Evolutionary conservation across 2,113 vertebrate species (phyloP), one percentile per base, ranked within the genome.

Genomic region (Percopsis transmontana): DNA sequence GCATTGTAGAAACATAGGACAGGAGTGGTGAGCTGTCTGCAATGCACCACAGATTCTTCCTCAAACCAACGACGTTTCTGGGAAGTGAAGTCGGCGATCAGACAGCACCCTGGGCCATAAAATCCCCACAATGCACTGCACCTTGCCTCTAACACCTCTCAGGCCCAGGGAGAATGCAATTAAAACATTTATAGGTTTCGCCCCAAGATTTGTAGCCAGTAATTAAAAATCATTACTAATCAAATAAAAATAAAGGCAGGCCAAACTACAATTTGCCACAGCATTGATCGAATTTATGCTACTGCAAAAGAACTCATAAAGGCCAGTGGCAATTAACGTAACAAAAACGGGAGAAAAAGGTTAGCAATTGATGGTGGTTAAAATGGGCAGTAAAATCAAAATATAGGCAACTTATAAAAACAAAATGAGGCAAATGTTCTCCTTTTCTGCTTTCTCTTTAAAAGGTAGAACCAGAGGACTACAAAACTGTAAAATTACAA

Each of bases 171-270:
- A 78, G 76, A 84, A 81, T 59, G 83, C 85, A 87, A 90, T 91
- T 91, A 90, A 89, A 87, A 50, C 58, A 44, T 90, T 90, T 88
- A 91, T 88, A 87, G 84, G 86, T 59, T 83, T 83, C 70, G 54
- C 79, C 80, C 77, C 75, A 64, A 83, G 77, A 90, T 89, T 89
- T 87, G 83, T 71, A 87, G 83, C 80, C 68, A 44, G 87, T 83
- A 88, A 91, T 91, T 90, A 90, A 92, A 90, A 89, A 91, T 90
- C 84, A 87, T 90, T 91, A 87, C 87, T 88, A 88, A 90, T 93
- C 87, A 91, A 90, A 91, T 91, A 86, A 90, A 92, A 92, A 88
- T 85, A 79, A 85, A 89, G 88, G 84, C 81, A 74, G 72, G 76
- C 86, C 66, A 80, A 84, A 89, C 77, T 86, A 52, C 50, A 52